Percentiles rank a stretch among this genome's conserved stretches.
Evolutionary conservation across 2,888 invertebrate genomes (phyloP).

Genomic region (Amblyjoppa proteus): DNA sequence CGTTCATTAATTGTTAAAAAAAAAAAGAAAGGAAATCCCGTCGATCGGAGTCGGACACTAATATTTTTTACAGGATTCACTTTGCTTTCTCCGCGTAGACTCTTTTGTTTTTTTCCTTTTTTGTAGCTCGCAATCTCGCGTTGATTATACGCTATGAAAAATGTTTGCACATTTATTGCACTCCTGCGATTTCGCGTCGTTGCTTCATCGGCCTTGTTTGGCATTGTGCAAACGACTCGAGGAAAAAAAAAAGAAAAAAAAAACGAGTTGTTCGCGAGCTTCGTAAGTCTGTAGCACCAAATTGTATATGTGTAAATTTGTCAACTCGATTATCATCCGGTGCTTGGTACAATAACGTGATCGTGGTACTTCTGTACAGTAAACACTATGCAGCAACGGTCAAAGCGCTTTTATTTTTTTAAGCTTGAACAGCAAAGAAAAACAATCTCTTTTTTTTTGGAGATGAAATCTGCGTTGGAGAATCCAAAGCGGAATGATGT

Average conservation of each 20-base stretch:
- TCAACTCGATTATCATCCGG: constrained; percentile 35
- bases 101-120: constrained; percentile 22
- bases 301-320: constrained; percentile 45
- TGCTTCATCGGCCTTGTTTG: constrained; percentile 50
- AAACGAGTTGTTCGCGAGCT: constrained; percentile 62
- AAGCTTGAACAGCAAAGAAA: neutral
- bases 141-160: constrained; percentile 9
- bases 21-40: neutral
- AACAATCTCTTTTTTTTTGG: constrained; percentile 3
- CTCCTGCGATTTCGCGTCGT: constrained; percentile 15
- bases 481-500: constrained; percentile 69
- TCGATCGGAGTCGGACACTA: constrained; percentile 16
- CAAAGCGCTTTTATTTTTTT: constrained; percentile 15
- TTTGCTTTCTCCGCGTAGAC: constrained; percentile 31
- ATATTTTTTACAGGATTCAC: constrained; percentile 27
- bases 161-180: constrained; percentile 47
- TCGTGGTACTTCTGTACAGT: constrained; percentile 50
- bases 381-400: constrained; percentile 19
- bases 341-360: constrained; percentile 58
- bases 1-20: neutral
- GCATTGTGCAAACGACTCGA: constrained; percentile 15
- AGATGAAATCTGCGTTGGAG: constrained; percentile 56
- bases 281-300: constrained; percentile 63
- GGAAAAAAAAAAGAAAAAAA: neutral
- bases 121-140: neutral